Evolutionary conservation across 2,888 invertebrate genomes (phyloP), one percentile per base, ranked within the genome.

Genomic region (Megamerina dolium): DNA sequence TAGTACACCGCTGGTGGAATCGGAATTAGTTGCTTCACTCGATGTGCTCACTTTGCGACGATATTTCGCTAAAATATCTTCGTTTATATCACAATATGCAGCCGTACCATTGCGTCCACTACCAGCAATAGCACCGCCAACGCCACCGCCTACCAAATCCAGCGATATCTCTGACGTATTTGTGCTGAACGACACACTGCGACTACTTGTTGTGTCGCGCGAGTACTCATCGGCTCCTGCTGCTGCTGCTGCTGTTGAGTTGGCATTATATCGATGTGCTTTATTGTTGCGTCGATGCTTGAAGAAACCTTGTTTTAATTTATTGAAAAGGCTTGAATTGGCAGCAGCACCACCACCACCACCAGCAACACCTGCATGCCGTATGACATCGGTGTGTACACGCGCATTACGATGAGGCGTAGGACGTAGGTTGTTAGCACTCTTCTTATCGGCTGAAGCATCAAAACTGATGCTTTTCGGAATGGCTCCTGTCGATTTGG

Each of bases 61-160:
- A 73, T 96, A 96, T 72, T 95, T 96, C 31, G 91, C 95, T 54
- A 96, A 76, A 63, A 96, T 96, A 63, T 95, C 93, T 61, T 95
- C 94, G 0, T 87, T 84, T 26, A 82, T 82, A 73, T 92, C 92
- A 61, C 70, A 69, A 56, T 74, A 66, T 1, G 46, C 48, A 16
- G 37, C 30, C 6, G 27, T 17, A 13, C 27, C 35, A 29, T 47
- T 45, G 33, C 49, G 30, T 41, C 40, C 17, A 48, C 36, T 41
- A 6, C 41, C 47, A 32, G 32, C 40, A 14, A 36, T 41, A 13
- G 13, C 37, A 19, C 19, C 16, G 29, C 16, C 41, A n/a, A 45
- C 31, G 23, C 48, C 29, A 36, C 41, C 45, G 30, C 41, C 46
- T 20, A 50, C 50, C 12, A 57, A 48, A 39, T 56, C 60, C 19